Conservation (phyloP, 2,113 vertebrate species). For the Scomber colias region DNA sequence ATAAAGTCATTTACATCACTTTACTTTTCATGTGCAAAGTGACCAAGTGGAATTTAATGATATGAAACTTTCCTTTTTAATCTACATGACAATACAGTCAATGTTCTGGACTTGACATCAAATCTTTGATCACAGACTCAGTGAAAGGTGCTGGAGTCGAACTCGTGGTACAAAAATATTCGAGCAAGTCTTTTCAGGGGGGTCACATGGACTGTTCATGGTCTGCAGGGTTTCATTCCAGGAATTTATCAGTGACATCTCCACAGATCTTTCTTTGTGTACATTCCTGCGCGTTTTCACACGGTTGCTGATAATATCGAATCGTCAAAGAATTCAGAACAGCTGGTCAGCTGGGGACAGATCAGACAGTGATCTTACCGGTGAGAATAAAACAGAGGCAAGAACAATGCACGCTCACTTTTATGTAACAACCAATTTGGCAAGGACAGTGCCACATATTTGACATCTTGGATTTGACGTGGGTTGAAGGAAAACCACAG, state of each 20-base stretch:
- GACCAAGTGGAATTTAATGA: background rate
- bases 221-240: conserved; percentile 33
- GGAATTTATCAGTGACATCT: conserved; percentile 15
- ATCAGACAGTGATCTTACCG: too few relatives aligned
- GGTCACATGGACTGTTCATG: background rate
- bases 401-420: background rate
- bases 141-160: background rate
- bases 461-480: conserved; percentile 16
- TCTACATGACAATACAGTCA: background rate
- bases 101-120: background rate
- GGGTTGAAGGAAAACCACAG: conserved; percentile 17
- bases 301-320: background rate
- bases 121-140: background rate
- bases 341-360: background rate
- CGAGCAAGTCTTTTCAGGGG: background rate
- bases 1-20: background rate
- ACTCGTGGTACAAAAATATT: conserved; percentile 14
- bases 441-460: background rate
- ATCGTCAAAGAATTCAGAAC: background rate
- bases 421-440: background rate
- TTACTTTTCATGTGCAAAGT: background rate
- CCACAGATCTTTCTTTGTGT: background rate
- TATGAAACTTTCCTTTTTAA: background rate
- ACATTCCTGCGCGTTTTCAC: conserved; percentile 2
- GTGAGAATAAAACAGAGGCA: background rate